Conservation (phyloP, 2,113 vertebrate species). For the Rhinichthys klamathensis region DNA sequence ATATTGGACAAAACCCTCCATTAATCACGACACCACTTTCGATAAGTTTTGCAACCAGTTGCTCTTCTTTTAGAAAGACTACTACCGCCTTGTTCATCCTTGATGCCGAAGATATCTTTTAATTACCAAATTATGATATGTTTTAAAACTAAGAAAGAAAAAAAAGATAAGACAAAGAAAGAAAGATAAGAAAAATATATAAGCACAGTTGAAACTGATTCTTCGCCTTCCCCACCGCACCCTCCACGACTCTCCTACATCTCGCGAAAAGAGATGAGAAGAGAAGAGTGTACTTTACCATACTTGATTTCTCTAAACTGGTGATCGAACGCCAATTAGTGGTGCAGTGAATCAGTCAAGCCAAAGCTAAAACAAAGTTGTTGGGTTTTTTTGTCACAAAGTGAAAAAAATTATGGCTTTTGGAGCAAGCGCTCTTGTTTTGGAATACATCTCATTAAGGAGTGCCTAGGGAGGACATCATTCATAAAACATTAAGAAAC, state of each 20-base stretch:
- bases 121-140: neutral
- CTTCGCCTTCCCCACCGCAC: neutral
- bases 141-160: neutral
- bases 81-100: too few relatives aligned
- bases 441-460: slow-evolving; percentile 7
- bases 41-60: neutral
- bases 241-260: neutral
- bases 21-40: neutral
- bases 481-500: slow-evolving; percentile 70
- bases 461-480: slow-evolving; percentile 40
- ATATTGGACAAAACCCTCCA: neutral
- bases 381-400: neutral
- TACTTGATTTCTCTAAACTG: neutral
- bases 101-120: neutral
- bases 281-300: neutral
- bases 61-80: neutral
- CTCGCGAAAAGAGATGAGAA: neutral
- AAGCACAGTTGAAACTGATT: too few relatives aligned
- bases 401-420: slow-evolving; percentile 14
- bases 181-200: too few relatives aligned
- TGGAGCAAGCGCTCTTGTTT: neutral
- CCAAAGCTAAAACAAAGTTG: neutral
- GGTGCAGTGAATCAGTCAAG: neutral
- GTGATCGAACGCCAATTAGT: neutral
- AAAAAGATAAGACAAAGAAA: too few relatives aligned